Conservation (phyloP, 2,797 vertebrate genomes). For the Pseudotriccus pelzelni region DNA sequence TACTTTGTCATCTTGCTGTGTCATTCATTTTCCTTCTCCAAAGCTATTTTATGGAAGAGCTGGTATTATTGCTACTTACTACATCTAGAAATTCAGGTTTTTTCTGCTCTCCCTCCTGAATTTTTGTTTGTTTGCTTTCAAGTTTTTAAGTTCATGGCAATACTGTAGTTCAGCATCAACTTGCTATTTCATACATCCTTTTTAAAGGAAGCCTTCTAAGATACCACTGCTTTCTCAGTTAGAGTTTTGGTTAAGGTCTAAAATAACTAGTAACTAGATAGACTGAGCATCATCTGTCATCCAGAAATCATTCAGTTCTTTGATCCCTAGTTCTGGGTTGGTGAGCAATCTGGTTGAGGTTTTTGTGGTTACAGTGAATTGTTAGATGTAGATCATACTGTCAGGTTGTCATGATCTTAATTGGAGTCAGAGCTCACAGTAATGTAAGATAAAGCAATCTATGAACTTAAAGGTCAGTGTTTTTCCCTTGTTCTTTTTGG, state of each 20-base stretch:
- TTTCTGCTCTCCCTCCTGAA: not conserved
- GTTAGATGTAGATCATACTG: not conserved
- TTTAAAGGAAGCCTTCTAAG: not conserved
- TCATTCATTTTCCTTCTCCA: not conserved
- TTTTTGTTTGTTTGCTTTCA: not conserved
- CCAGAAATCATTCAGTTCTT: not conserved
- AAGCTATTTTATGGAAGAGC: not conserved
- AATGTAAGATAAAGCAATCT: not conserved
- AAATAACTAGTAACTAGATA: not conserved
- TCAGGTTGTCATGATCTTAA: not conserved
- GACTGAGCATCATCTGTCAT: not conserved
- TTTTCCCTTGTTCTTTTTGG: not conserved
- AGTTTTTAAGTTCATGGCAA: not conserved
- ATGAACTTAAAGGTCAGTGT: not conserved
- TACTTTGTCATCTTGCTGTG: not conserved
- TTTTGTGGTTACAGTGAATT: not conserved
- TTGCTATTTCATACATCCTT: not conserved
- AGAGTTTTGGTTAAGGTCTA: not conserved
- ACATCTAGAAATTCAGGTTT: not conserved
- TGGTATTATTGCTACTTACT: not conserved
- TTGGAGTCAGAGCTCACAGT: not conserved
- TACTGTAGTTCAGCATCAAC: not conserved
- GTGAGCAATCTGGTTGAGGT: not conserved
- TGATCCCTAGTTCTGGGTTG: not conserved
- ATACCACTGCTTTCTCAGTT: not conserved